Percentiles rank a stretch among this genome's conserved stretches.
phyloP scores from a whole-genome alignment of 30 jellyfish, hydroid and myxozoan genomes.

The Phacellophora camtschatica region DNA sequence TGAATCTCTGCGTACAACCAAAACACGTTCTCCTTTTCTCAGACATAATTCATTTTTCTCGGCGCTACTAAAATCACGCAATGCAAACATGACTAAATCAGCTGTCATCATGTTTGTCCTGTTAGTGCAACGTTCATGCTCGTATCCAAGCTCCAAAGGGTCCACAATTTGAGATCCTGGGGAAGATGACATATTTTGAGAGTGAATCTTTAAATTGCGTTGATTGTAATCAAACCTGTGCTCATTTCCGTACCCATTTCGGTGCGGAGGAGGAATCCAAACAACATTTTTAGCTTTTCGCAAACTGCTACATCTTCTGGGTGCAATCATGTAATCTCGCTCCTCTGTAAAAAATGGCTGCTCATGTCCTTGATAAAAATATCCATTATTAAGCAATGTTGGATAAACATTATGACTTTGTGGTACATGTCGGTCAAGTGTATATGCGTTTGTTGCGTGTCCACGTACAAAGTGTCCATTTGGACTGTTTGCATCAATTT shows the following conservation, averaged over 20 bases:
- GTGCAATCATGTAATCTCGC: not conserved
- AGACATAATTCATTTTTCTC: constrained; percentile 28
- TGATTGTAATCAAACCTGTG: not conserved
- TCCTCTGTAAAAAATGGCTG: not conserved
- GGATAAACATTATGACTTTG: no score
- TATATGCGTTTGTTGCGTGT: no score
- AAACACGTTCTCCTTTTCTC: constrained; percentile 53
- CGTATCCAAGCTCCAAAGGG: not conserved
- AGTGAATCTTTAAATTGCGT: not conserved
- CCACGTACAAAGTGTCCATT: no score
- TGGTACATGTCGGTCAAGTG: not conserved
- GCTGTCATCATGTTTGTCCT: not conserved
- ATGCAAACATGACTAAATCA: constrained; percentile 20
- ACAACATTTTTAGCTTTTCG: constrained; percentile 17
- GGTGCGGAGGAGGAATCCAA: not conserved
- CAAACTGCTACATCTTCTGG: constrained; percentile 51
- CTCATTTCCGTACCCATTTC: constrained; percentile 11
- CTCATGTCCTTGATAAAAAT: not conserved
- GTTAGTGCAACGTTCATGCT: not conserved
- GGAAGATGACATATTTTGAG: constrained; percentile 13
- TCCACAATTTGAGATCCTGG: constrained; percentile 29
- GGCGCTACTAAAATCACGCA: constrained; percentile 20
- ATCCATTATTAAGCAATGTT: not conserved
- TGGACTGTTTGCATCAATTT: no score
- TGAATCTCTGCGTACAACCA: constrained; percentile 21